Evolutionary conservation across 2,113 vertebrate genomes (phyloP).

Genomic region (Pycnonotus jocosus): DNA sequence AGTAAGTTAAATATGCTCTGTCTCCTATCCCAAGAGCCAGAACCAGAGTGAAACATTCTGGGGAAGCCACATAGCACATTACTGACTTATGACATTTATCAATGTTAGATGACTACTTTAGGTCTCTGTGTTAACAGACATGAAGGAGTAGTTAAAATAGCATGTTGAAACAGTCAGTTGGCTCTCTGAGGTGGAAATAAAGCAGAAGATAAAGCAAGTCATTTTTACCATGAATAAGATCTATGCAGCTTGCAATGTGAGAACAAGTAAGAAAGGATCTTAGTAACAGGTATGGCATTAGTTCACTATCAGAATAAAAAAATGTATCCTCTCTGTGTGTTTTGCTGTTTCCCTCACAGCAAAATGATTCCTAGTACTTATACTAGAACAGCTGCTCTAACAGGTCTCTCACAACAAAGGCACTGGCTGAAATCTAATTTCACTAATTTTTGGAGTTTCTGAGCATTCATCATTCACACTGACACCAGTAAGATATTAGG

Average conservation of each 20-base stretch:
- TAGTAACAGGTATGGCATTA: background rate
- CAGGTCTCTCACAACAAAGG: background rate
- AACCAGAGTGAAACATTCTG: background rate
- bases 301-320: background rate
- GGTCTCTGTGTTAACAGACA: background rate
- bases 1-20: background rate
- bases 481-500: background rate
- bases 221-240: background rate
- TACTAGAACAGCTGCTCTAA: background rate
- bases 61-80: background rate
- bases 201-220: background rate
- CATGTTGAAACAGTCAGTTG: background rate
- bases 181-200: background rate
- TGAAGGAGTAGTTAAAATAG: background rate
- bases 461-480: background rate
- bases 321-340: background rate
- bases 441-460: background rate
- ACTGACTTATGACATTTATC: background rate
- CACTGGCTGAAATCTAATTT: background rate
- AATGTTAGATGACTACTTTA: background rate
- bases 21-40: background rate
- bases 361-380: background rate
- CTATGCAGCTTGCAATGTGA: background rate
- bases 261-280: background rate
- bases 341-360: background rate